Conservation (phyloP, 2,888 invertebrate species). For the Sthenelais limicola region DNA sequence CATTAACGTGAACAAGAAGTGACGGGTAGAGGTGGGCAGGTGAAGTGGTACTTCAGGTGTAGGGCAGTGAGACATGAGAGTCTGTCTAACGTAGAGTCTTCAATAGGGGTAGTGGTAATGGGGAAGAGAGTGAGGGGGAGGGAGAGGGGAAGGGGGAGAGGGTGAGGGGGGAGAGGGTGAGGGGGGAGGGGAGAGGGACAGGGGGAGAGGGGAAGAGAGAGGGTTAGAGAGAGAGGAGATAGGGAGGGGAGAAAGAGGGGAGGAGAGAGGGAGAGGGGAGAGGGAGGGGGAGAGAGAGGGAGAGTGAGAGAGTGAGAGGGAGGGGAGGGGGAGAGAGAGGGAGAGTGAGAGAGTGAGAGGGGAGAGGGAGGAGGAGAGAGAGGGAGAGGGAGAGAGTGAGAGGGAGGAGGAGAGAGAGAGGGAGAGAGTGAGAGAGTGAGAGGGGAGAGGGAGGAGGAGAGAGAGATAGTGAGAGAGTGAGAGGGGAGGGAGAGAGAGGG, state of each 20-base stretch:
- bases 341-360: neutral
- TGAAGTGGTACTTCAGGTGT: too few species aligned
- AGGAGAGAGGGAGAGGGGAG: neutral
- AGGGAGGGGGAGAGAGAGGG: neutral
- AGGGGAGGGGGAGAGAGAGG: neutral
- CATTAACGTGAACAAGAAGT: too few species aligned
- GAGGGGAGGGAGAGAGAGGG: constrained; percentile 41
- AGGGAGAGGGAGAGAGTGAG: constrained; percentile 43
- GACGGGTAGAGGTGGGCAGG: too few species aligned
- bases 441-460: constrained; percentile 39
- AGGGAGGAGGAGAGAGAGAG: constrained; percentile 41
- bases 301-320: neutral
- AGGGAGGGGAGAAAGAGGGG: neutral
- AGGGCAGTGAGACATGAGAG: too few species aligned
- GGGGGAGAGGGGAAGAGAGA: neutral
- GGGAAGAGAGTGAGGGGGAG: too few species aligned
- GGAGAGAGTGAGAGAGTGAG: constrained; percentile 43
- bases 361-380: constrained; percentile 30
- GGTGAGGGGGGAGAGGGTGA: too few species aligned
- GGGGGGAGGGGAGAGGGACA: too few species aligned
- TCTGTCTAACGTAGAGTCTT: too few species aligned
- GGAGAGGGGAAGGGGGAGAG: too few species aligned
- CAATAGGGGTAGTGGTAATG: too few species aligned
- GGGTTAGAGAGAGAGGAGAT: neutral
- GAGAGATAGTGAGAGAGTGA: too few species aligned